These are phyloP conservation scores for Orycteropus afer DNA, from an alignment of 2,113 vertebrate species.

Conservation along the genomic window DNA sequence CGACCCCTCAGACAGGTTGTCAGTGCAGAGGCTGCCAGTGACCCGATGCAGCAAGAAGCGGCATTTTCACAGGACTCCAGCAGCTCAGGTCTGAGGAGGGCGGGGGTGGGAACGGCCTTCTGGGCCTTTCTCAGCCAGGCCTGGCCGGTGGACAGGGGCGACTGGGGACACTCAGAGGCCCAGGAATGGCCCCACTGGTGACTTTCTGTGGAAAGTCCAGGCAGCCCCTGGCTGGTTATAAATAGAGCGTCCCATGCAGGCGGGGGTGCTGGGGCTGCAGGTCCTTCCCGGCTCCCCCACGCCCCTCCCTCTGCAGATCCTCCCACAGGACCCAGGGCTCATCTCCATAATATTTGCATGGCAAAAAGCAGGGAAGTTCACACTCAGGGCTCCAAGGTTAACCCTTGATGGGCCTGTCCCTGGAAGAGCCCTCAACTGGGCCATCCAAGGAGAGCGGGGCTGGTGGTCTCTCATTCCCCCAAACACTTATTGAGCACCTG, in stretches of 20 bases:
- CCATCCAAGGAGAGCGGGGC: not conserved
- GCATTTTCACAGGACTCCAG: not conserved
- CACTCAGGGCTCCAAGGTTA: accelerated
- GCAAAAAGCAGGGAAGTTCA: conserved; percentile 55
- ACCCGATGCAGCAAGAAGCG: not conserved
- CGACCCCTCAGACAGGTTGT: not conserved
- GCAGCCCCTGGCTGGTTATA: not conserved
- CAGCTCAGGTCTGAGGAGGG: not conserved
- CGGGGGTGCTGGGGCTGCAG: not conserved
- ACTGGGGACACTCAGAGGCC: not conserved
- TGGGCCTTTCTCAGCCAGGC: not conserved
- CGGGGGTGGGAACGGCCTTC: not conserved
- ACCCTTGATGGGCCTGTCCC: not conserved
- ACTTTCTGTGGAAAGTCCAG: not conserved
- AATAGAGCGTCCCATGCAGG: not conserved
- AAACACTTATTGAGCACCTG: not conserved
- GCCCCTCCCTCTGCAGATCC: too few relatives aligned
- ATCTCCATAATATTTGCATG: conserved; percentile 65
- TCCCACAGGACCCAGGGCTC: not conserved
- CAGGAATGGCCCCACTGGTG: not conserved
- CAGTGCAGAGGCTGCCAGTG: not conserved
- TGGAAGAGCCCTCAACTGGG: not conserved
- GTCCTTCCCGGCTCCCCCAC: not conserved
- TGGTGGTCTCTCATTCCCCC: too few relatives aligned
- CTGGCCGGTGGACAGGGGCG: not conserved